These are phyloP conservation scores for Sinocyclocheilus anshuiensis DNA, from an alignment of 2,113 vertebrate species.

Conservation along the genomic window DNA sequence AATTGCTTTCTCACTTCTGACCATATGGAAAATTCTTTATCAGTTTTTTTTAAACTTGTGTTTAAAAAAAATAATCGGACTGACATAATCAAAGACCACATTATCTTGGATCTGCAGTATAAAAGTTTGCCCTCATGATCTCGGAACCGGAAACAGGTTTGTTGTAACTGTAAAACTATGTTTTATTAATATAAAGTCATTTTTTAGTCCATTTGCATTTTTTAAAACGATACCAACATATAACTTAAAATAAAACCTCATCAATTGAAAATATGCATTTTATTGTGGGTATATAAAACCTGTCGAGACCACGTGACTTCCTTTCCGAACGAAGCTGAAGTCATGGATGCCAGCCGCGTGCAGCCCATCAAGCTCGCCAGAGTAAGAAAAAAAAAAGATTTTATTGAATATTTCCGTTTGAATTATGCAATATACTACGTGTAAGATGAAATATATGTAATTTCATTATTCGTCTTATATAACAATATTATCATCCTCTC, in stretches of 20 bases:
- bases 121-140: too few relatives aligned
- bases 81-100: not conserved
- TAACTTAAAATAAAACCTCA: not conserved
- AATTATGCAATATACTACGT: too few relatives aligned
- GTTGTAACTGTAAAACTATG: not conserved
- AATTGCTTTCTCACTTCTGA: not conserved
- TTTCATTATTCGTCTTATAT: not conserved
- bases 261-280: not conserved
- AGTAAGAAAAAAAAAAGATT: conserved; percentile 73
- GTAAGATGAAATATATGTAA: not conserved
- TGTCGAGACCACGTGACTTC: not conserved
- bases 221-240: not conserved
- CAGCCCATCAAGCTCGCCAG: conserved; percentile 95
- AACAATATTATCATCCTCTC: not conserved
- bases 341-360: conserved; percentile 94
- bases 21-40: not conserved
- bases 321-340: conserved; percentile 68
- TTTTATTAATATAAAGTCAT: not conserved
- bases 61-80: not conserved
- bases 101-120: not conserved
- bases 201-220: not conserved
- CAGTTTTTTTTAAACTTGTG: not conserved
- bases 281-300: conserved; percentile 48
- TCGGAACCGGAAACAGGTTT: conserved; percentile 60
- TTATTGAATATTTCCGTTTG: not conserved